Conservation (phyloP, 2,888 invertebrate species). For the Oithona nana region DNA sequence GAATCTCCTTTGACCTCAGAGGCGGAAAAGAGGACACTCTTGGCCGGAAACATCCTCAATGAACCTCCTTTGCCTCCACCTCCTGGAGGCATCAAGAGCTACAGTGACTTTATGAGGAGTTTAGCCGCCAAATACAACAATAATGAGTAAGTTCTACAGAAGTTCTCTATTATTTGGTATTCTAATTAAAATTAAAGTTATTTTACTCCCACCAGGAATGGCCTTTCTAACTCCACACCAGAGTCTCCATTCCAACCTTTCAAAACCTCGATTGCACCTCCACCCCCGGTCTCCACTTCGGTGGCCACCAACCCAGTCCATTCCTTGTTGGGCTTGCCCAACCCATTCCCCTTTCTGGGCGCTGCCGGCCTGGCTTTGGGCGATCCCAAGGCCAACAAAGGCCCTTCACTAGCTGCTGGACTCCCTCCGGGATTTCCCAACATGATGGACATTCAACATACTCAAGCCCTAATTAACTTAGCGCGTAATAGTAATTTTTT, state of each 20-base stretch:
- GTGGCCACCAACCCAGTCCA: not conserved
- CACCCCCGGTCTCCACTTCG: not conserved
- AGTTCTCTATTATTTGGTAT: too few species aligned
- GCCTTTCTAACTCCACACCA: not conserved
- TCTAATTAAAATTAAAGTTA: not conserved
- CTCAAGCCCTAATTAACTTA: not conserved
- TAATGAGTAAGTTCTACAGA: slow-evolving; percentile 7
- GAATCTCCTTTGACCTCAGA: not conserved
- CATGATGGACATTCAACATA: not conserved
- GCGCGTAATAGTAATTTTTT: not conserved
- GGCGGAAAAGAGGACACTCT: not conserved
- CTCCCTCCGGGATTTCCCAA: not conserved
- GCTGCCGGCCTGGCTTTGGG: not conserved
- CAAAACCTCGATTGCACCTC: not conserved
- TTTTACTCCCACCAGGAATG: not conserved
- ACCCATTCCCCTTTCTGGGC: not conserved
- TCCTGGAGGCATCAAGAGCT: slow-evolving; percentile 18
- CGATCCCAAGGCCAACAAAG: not conserved
- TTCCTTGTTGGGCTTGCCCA: not conserved
- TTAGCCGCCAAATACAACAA: slow-evolving; percentile 24
- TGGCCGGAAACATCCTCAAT: not conserved
- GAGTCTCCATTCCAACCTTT: not conserved
- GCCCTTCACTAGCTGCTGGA: not conserved
- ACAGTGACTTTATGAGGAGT: slow-evolving; percentile 23
- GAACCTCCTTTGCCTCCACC: not conserved